These are phyloP conservation scores for Protobothrops flavoviridis DNA, from an alignment of 2,113 vertebrate genomes.

Conservation along the genomic window DNA sequence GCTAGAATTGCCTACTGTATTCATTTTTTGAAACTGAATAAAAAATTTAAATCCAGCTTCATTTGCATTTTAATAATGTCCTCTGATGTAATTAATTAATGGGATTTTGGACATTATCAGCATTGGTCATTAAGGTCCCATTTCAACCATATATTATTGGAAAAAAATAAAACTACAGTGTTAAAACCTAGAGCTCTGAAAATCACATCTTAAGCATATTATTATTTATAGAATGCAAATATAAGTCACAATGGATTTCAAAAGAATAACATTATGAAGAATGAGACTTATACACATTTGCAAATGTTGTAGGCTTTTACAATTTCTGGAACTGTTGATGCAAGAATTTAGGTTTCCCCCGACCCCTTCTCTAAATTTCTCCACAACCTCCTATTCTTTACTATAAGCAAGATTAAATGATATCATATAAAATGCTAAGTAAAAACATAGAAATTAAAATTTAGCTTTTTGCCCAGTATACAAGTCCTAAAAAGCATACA, in stretches of 20 bases:
- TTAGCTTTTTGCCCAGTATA: background rate
- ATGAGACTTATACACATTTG: background rate
- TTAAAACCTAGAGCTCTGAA: background rate
- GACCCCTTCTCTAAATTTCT: background rate
- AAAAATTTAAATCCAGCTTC: conserved; percentile 38
- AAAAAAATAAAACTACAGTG: background rate
- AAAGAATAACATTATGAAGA: background rate
- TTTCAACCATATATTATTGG: conserved; percentile 31
- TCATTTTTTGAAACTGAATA: conserved; percentile 31
- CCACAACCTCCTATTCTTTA: background rate
- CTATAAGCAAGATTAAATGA: background rate
- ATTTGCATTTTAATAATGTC: conserved; percentile 49
- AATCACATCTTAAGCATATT: background rate
- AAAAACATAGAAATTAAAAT: background rate
- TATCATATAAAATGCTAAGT: background rate
- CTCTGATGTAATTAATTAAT: conserved; percentile 41
- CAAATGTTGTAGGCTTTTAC: background rate
- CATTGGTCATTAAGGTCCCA: conserved; percentile 4
- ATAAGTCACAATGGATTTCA: background rate
- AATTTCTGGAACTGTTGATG: background rate
- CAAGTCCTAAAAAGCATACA: background rate
- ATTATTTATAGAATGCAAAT: background rate
- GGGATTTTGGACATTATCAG: background rate
- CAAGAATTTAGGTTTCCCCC: background rate
- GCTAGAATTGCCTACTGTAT: conserved; percentile 46